Conservation (phyloP, 2,113 vertebrate species). For the Paralichthys olivaceus region DNA sequence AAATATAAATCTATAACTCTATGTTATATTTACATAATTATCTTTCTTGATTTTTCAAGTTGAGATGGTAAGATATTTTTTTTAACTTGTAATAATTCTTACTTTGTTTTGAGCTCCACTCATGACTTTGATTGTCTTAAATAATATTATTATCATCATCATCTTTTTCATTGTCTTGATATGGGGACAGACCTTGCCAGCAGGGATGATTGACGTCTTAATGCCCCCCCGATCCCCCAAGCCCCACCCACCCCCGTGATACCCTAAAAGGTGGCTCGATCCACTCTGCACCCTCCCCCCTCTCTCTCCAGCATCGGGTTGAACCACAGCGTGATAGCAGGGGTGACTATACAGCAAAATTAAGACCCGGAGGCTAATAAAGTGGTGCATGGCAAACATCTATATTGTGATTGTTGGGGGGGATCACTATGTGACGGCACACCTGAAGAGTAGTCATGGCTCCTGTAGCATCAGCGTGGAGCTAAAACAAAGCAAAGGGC, state of each 20-base stretch:
- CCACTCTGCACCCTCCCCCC: constrained; percentile 41
- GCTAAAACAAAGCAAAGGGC: constrained; percentile 94
- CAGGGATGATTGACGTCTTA: constrained; percentile 76
- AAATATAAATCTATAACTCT: constrained; percentile 99
- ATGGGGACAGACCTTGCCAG: constrained; percentile 77
- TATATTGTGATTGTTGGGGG: constrained; percentile 60
- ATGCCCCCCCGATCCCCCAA: constrained; percentile 42
- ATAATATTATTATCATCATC: constrained; percentile 84
- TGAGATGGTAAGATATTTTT: constrained; percentile 95
- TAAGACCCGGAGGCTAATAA: constrained; percentile 63
- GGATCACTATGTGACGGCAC: constrained; percentile 62
- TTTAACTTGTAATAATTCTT: constrained; percentile 75
- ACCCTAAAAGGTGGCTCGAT: constrained; percentile 38
- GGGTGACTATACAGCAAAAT: constrained; percentile 70
- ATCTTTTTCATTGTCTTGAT: constrained; percentile 75
- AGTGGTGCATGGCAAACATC: constrained; percentile 53
- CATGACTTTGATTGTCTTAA: constrained; percentile 98
- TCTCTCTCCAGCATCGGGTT: constrained; percentile 71
- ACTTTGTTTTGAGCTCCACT: constrained; percentile 98
- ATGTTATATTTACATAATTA: constrained; percentile 99
- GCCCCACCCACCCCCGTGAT: constrained; percentile 26
- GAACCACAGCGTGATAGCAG: constrained; percentile 52
- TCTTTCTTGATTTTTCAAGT: constrained; percentile 99
- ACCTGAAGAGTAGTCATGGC: constrained; percentile 76
- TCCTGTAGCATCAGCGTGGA: constrained; percentile 86